Base-by-base conservation (phyloP, 2,113 vertebrate genomes). In the Sitta europaea region DNA sequence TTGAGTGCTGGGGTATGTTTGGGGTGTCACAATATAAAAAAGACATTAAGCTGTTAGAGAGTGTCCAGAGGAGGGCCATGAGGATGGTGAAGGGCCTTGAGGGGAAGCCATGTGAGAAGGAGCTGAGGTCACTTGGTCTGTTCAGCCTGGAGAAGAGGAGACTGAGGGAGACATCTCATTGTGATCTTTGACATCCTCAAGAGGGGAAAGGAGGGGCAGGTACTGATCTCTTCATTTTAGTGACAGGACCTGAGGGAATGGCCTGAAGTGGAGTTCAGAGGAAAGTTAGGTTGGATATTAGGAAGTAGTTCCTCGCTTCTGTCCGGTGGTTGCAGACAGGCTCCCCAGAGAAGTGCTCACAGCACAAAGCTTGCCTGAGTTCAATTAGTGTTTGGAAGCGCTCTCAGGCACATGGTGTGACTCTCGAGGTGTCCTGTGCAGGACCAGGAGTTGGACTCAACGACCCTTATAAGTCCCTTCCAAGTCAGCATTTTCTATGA, bases 21-120 rank as follows among this genome's bases (percentile, higher is more conserved):
- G 9, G 45, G 28, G n/a, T 12, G 7, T 1, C 23, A 47, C 23
- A 63, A 28, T 11, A 48, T 7, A 16, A 55, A 11, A 40, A 38
- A 21, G 3, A 4, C 22, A 29, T 35, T 4, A 3, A 48, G 10
- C 24, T 74, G 3, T 66, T 50, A 29, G 24, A 66, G 20, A 66
- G 10, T 11, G 4, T 57, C 35, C 43, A 75, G 45, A 66, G 31
- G 51, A 74, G 13, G 9, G 3, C 50, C 12, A 5, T 29, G 29
- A 74, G 29, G 24, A 35, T 35, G 42, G 8, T 25, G 35, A 57
- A 75, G 35, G 31, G 16, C 11, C 21, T 58, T 11, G 43, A 50
- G 11, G 36, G 2, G 43, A 67, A 86, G 5, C 14, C 0, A 0
- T 42, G 2, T 50, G 31, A 57, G 14, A n/a, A 38, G 21, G 5